phyloP scores from a whole-genome alignment of 2,113 vertebrate genomes.

The Climacteris rufus region DNA sequence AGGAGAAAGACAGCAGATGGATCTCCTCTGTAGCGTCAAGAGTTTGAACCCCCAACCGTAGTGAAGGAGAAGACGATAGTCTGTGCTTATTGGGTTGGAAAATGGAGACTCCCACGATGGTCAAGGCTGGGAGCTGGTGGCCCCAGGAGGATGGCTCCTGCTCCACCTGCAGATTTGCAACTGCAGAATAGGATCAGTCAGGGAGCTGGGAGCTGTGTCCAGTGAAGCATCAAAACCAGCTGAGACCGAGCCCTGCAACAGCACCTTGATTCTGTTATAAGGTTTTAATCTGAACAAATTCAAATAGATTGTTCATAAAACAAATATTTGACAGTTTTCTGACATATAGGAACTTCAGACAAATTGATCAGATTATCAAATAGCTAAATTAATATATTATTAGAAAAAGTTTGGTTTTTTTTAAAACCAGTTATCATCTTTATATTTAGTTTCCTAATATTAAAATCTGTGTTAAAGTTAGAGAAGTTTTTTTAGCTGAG shows the following conservation, averaged over 20 bases:
- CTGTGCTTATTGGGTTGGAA: neutral
- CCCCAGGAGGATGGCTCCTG: neutral
- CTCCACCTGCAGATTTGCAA: neutral
- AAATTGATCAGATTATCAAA: neutral
- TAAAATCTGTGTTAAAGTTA: neutral
- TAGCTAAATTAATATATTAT: neutral
- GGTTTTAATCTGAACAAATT: neutral
- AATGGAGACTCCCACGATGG: neutral
- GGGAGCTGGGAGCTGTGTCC: neutral
- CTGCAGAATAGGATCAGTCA: neutral
- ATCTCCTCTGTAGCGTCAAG: neutral
- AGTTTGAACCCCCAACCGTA: fast-evolving
- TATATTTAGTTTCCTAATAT: neutral
- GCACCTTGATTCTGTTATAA: neutral
- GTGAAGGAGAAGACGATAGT: neutral
- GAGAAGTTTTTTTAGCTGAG: neutral
- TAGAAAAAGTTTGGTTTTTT: neutral
- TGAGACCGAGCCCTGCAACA: neutral
- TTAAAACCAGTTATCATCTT: neutral
- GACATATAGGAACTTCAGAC: neutral
- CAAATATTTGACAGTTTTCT: neutral
- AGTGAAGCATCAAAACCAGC: neutral
- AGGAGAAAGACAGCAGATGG: neutral
- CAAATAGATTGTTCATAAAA: neutral
- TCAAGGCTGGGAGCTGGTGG: neutral